These are phyloP conservation scores for Argentina silus DNA, from an alignment of 2,797 vertebrate genomes.

Conservation along the genomic window DNA sequence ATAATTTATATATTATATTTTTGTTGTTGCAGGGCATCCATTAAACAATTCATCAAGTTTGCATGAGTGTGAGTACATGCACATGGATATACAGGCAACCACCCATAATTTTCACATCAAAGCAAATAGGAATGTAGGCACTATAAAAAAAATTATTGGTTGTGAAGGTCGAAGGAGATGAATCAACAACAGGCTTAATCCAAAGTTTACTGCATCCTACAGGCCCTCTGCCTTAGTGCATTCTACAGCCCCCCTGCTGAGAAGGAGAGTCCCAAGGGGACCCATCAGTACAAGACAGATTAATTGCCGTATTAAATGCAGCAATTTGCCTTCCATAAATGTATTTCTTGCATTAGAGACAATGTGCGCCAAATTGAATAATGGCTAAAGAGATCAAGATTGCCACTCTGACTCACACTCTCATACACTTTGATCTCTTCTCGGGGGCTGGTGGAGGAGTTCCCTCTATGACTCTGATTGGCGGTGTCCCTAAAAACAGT, in stretches of 20 bases:
- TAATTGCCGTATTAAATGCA: slow-evolving; percentile 53
- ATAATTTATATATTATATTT: background rate
- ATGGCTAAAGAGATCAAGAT: slow-evolving; percentile 27
- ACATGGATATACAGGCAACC: background rate
- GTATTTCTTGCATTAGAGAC: slow-evolving; percentile 37
- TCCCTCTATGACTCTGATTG: background rate
- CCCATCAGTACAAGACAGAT: slow-evolving; percentile 45
- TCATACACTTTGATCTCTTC: slow-evolving; percentile 13
- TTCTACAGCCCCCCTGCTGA: slow-evolving; percentile 25
- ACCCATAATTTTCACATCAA: slow-evolving; percentile 45
- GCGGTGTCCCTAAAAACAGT: background rate
- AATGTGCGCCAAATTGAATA: slow-evolving; percentile 25
- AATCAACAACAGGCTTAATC: slow-evolving; percentile 51
- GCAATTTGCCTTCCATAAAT: slow-evolving; percentile 54
- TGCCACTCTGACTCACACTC: background rate
- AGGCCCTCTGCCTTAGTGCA: too few relatives aligned
- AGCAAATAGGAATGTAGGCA: slow-evolving; percentile 19
- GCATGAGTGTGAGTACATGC: background rate
- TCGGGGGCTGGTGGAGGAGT: background rate
- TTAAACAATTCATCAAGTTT: background rate
- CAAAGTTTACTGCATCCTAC: slow-evolving; percentile 25
- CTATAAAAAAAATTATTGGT: slow-evolving; percentile 43
- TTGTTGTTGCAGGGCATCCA: too few relatives aligned
- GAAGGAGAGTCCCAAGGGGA: slow-evolving; percentile 27
- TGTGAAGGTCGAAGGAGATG: slow-evolving; percentile 51